Evolutionary conservation across 2,888 invertebrate genomes (phyloP), one percentile per base, ranked within the genome.

Genomic region (Helleia helle): DNA sequence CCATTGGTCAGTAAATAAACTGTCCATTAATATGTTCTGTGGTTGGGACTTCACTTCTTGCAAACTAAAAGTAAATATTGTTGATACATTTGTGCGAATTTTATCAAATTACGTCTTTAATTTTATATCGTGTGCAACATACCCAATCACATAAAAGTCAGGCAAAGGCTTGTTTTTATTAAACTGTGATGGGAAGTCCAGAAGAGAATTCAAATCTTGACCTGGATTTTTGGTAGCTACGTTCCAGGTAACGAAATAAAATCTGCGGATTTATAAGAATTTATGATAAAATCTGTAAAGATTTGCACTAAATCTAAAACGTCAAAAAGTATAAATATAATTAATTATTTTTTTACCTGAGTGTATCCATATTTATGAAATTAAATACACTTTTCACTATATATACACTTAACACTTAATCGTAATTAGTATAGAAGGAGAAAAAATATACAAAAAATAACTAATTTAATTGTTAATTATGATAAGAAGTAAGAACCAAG

Each of bases 21-120:
- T 87, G 55, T 94, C 93, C 72, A 93, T 84, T 11, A 96, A 76
- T 74, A 94, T 89, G 67, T 94, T 93, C 60, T 93, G 94, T 1
- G 94, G 94, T 57, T 93, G 93, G 0, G 93, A 91, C 64, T 94
- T 95, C 1, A 96, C 93, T 86, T 96, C 96, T 86, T 96, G 96
- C 44, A 96, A 80, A 11, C 92, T 92, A 61, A 42, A 66, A 66
- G 17, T 30, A 40, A 24, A 7, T 17, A 27, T 36, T 11, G n/a
- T 30, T n/a, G 2, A 15, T 14, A 26, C 6, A n/a, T 14, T 1
- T 7, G 29, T 12, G 1, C n/a, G n/a, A n/a, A n/a, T n/a, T n/a
- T n/a, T n/a, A n/a, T n/a, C n/a, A n/a, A n/a, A n/a, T 14, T 13
- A 4, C 14, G 7, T 4, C 8, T 15, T 1, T 14, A 14, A 14